These are phyloP conservation scores for Alcis repandata DNA, from an alignment of 2,888 invertebrate genomes.

Conservation along the genomic window DNA sequence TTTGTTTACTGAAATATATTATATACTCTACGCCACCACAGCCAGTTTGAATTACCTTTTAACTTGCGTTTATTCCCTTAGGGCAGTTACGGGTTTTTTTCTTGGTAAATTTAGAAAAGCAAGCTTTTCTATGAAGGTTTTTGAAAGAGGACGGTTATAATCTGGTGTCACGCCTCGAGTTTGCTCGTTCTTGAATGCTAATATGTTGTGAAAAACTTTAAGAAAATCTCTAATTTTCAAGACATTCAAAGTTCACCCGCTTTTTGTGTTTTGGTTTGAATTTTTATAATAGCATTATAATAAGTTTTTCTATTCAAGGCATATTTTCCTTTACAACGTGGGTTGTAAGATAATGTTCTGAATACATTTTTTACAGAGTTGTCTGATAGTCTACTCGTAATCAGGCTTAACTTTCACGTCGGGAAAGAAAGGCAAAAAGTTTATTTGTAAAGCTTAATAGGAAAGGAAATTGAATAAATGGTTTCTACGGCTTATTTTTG, in stretches of 20 bases:
- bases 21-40: no score
- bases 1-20: no score
- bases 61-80: no score
- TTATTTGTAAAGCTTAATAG: not conserved
- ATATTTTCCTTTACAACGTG: conserved; percentile 2
- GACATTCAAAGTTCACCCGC: not conserved
- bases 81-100: no score
- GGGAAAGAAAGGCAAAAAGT: not conserved
- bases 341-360: not conserved
- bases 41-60: no score
- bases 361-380: conserved; percentile 4
- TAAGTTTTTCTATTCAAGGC: conserved; percentile 9
- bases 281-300: conserved; percentile 11
- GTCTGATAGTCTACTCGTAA: conserved; percentile 1
- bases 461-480: not conserved
- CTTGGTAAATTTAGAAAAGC: no score
- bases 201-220: not conserved
- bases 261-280: not conserved
- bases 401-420: conserved; percentile 1
- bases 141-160: no score
- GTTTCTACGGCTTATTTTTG: not conserved
- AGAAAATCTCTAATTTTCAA: not conserved
- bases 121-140: no score
- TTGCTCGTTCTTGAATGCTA: not conserved
- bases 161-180: not conserved